Base-by-base conservation (phyloP, 2,888 invertebrate genomes). In the Hypomecis atomaria region DNA sequence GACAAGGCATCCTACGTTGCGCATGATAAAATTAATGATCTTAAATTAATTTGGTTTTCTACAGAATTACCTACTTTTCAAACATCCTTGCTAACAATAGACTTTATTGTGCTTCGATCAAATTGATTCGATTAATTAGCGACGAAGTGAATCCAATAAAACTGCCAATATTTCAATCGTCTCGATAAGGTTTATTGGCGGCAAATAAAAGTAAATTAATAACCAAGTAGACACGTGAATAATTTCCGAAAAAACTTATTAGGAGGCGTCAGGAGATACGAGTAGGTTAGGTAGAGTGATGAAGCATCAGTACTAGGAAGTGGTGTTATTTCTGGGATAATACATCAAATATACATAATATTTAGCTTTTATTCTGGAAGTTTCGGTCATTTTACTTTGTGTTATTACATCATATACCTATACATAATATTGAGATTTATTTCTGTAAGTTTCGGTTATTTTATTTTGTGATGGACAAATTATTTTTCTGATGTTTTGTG, bases 131-230 rank as follows among this genome's bases (percentile, higher is more conserved):
- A 71, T 70, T 69, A 71, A 70, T 70, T 67, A 43, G 42, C 60
- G 66, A 71, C 64, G 59, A 70, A 69, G 65, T 50, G 67, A 62
- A 66, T 61, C 64, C 65, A 71, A 73, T 71, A 64, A 69, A 69
- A 67, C 61, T 71, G 70, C 69, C 71, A 61, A 45, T 63, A 58
- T 43, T 34, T 50, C 62, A 65, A 65, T 68, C 56, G 62, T 68
- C 6, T 33, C 54, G 53, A 38, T 40, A 57, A 44, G 11, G n/a
- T n/a, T 50, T 13, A 1, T 9, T 13, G 6, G 2, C 23, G 5
- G 33, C 13, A n/a, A 49, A 48, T 44, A 8, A 23, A 13, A 33
- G 6, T 37, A 55, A 54, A 47, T 59, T 34, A 45, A 34, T 54
- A 59, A 59, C 44, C n/a, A 10, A 47, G 10, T 42, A 5, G n/a